Evolutionary conservation across 2,888 invertebrate species (phyloP).

Genomic region (Corbicula japonica): DNA sequence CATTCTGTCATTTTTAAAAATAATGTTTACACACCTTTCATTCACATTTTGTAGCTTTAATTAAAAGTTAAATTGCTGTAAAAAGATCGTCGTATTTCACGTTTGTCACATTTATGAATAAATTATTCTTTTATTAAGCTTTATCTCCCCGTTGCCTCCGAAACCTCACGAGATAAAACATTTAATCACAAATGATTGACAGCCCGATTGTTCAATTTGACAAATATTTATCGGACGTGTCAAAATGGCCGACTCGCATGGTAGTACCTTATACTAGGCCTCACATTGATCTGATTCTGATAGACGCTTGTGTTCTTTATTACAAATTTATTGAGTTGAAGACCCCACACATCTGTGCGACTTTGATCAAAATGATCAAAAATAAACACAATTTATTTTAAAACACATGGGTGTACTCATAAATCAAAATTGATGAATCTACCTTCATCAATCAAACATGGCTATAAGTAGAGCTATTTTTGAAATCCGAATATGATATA

Average conservation of each 20-base stretch:
- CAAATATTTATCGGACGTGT: constrained; percentile 63
- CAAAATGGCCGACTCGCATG: constrained; percentile 45
- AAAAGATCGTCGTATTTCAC: constrained; percentile 40
- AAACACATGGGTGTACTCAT: constrained; percentile 18
- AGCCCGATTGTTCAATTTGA: constrained; percentile 55
- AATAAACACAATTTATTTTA: constrained; percentile 20
- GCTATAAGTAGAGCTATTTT: constrained; percentile 1
- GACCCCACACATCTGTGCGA: constrained; percentile 55
- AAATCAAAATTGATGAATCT: constrained; percentile 29
- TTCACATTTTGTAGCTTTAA: constrained; percentile 43
- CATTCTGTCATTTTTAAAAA: no score
- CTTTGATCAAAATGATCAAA: constrained; percentile 33
- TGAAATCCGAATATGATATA: constrained; percentile 18
- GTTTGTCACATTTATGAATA: constrained; percentile 52
- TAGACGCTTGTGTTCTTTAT: constrained; percentile 37
- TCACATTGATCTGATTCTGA: constrained; percentile 25
- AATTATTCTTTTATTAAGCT: constrained; percentile 41
- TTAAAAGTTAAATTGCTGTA: constrained; percentile 50
- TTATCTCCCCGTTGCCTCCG: constrained; percentile 59
- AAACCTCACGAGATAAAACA: constrained; percentile 64
- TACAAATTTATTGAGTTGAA: constrained; percentile 28
- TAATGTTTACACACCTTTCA: constrained; percentile 13
- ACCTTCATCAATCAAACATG: neutral
- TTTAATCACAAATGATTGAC: constrained; percentile 69
- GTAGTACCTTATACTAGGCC: constrained; percentile 35